phyloP scores from a whole-genome alignment of 2,888 invertebrate species.

The Drosophila cyrtoloma region DNA sequence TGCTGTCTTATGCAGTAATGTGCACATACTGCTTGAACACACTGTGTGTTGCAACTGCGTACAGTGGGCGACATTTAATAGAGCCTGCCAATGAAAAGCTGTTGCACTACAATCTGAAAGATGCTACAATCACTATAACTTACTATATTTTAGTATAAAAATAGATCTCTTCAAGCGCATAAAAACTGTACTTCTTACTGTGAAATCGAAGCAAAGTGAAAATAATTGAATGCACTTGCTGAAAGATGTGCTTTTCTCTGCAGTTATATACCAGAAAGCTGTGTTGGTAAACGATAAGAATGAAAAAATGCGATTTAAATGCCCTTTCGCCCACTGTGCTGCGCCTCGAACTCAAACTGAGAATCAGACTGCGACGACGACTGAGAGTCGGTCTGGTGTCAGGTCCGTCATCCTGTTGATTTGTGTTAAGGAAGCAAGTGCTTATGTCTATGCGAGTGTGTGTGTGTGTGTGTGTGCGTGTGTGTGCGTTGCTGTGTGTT shows the following conservation, averaged over 20 bases:
- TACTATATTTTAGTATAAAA: not conserved
- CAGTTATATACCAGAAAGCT: not conserved
- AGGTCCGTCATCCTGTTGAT: conserved; percentile 75
- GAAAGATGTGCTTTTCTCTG: not conserved
- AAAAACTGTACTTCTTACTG: not conserved
- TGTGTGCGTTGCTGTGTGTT: conserved; percentile 34
- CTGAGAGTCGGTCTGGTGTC: conserved; percentile 51
- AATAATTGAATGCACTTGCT: too few species aligned
- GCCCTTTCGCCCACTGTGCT: not conserved
- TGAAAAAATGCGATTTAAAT: not conserved
- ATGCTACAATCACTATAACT: not conserved
- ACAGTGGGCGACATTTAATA: not conserved
- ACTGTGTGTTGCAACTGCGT: conserved; percentile 13
- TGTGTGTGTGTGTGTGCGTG: conserved; percentile 17
- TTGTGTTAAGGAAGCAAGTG: conserved; percentile 79
- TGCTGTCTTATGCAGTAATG: not conserved
- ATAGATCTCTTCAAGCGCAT: not conserved
- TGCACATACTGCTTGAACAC: not conserved
- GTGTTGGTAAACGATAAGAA: not conserved
- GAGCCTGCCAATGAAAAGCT: too few species aligned
- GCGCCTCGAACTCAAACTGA: not conserved
- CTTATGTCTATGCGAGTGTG: conserved; percentile 55
- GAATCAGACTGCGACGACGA: conserved; percentile 6
- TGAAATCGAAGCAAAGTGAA: not conserved
- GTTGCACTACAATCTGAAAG: too few species aligned